Base-by-base conservation (phyloP, 2,113 vertebrate species). In the Tragelaphus strepsiceros region DNA sequence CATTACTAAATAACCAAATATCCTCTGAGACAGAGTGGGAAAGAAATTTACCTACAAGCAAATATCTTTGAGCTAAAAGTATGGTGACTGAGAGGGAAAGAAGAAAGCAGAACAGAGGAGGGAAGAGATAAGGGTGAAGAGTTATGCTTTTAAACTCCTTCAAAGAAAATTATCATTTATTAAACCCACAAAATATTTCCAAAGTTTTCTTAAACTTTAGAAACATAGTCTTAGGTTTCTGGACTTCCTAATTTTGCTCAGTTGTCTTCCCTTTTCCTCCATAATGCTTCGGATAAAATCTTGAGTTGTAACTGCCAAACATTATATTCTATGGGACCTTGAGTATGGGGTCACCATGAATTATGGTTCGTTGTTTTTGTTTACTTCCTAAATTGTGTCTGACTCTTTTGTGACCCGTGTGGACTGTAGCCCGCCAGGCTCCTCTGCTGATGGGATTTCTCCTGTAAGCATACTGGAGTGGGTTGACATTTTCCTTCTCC, bases 191-290 rank as follows among this genome's bases (percentile, higher is more conserved):
- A 80, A 85, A 56, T 92, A 35, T 90, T 94, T 94, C 80, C 30
- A 62, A 49, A 56, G 4, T 78, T 3, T 92, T 88, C 61, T 87
- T 64, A 49, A 39, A 43, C 22, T 77, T 77, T 43, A 43, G 35
- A 98, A 98, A 98, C 82, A 97, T 90, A 28, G 91, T 95, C 61
- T 94, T 96, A 84, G 90, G 90, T 49, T 95, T 96, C 85, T 97
- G 46, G 74, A 93, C 24, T 77, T 97, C 83, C 71, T 96, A 95
- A 93, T 96, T 96, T 91, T 35, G 17, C n/a, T 98, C 91, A 96
- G 97, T 96, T 98, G 89, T 88, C 49, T 97, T 98, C 97, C 54
- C 96, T 94, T n/a, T 32, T 22, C 17, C 14, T 61, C 59, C 43
- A 61, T 93, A 85, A 67, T 95, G 21, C 64, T 98, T 95, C 78